Conservation (phyloP, 2,888 invertebrate species). For the Pharmacophagus antenor region DNA sequence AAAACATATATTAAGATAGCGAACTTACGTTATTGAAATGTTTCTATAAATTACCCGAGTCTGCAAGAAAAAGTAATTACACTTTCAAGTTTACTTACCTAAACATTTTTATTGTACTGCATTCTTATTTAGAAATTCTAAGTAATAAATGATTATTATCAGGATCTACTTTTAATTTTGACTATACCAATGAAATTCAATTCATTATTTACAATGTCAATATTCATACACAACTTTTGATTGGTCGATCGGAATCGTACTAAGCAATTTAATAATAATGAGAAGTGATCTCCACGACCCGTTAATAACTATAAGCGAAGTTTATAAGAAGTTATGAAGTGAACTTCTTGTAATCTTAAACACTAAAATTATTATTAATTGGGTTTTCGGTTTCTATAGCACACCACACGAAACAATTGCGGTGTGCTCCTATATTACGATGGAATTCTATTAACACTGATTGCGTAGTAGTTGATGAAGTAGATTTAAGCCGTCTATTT, state of each 20-base stretch:
- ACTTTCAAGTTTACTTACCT: conserved; percentile 17
- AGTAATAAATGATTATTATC: conserved; percentile 7
- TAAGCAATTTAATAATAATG: neutral
- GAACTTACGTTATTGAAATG: neutral
- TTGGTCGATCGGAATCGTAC: no score
- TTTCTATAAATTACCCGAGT: conserved; percentile 8
- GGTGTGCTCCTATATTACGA: neutral
- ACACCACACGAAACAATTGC: neutral
- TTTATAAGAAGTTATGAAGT: neutral
- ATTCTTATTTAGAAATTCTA: conserved; percentile 7
- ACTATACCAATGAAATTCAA: neutral
- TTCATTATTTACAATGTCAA: neutral
- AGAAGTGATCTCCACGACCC: neutral
- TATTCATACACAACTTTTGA: neutral
- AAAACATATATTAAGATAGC: neutral
- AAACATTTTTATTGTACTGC: conserved; percentile 16
- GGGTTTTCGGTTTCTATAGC: conserved; percentile 2
- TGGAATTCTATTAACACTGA: neutral
- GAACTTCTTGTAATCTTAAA: neutral
- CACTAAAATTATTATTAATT: neutral
- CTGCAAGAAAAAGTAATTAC: conserved; percentile 1
- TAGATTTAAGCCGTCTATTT: no score
- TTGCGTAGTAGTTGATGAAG: neutral
- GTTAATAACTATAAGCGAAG: neutral
- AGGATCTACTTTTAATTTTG: neutral